Percentiles rank a stretch among this genome's conserved stretches.
These are phyloP conservation scores for Cydia pomonella DNA, from an alignment of 1,140 invertebrate species.

Conservation along the genomic window DNA sequence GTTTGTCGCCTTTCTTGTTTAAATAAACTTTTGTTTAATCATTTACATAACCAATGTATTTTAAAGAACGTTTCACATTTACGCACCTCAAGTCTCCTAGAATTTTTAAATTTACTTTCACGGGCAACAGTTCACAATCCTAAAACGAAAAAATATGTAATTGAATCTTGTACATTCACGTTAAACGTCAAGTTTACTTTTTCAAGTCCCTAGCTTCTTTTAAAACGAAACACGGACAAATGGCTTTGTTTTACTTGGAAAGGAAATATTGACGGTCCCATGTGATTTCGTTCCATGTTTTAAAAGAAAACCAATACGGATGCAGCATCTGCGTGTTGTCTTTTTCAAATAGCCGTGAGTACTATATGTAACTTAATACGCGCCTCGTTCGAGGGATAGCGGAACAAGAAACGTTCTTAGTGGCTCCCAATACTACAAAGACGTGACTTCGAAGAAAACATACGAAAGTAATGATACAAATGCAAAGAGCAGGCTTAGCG, in stretches of 20 bases:
- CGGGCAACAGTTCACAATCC: slow-evolving; percentile 17
- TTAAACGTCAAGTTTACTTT: slow-evolving; percentile 27
- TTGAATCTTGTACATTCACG: slow-evolving; percentile 31
- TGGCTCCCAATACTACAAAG: slow-evolving; percentile 56
- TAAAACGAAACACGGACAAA: slow-evolving; percentile 57
- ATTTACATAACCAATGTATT: background rate
- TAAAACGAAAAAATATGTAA: slow-evolving; percentile 28
- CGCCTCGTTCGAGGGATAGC: slow-evolving; percentile 59
- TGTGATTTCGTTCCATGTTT: slow-evolving; percentile 75
- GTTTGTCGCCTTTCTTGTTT: slow-evolving; percentile 10
- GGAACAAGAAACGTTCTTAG: slow-evolving; percentile 57
- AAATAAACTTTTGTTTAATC: background rate
- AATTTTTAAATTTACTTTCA: background rate
- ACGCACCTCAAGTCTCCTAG: background rate
- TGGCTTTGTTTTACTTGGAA: slow-evolving; percentile 65
- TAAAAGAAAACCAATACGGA: slow-evolving; percentile 76
- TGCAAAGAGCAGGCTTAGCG: slow-evolving; percentile 52
- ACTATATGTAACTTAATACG: slow-evolving; percentile 68
- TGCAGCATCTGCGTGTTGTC: slow-evolving; percentile 73
- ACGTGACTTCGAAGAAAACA: slow-evolving; percentile 56
- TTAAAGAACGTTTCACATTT: background rate
- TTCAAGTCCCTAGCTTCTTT: slow-evolving; percentile 60
- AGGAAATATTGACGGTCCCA: slow-evolving; percentile 73
- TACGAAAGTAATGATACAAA: slow-evolving; percentile 64
- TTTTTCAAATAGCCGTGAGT: slow-evolving; percentile 71